These are phyloP conservation scores for Dynastes grantii DNA, from an alignment of 2,888 invertebrate species.

Conservation along the genomic window DNA sequence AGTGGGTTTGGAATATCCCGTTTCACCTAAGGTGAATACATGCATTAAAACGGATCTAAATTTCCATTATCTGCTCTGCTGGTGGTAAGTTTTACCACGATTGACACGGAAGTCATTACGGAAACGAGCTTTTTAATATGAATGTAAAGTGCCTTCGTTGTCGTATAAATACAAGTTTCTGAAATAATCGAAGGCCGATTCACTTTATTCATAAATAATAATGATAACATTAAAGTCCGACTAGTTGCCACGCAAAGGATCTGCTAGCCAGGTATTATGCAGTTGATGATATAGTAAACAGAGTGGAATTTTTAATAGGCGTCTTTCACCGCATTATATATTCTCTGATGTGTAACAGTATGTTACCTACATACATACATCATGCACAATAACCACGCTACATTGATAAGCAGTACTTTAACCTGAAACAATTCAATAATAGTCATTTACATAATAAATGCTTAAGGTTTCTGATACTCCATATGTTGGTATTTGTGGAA, in stretches of 20 bases:
- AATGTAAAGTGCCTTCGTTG: background rate
- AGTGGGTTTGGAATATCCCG: background rate
- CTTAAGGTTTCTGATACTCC: no score
- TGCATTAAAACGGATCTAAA: conserved; percentile 4
- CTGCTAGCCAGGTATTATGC: conserved; percentile 23
- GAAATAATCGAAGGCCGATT: conserved; percentile 39
- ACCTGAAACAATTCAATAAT: no score
- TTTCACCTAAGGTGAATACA: background rate
- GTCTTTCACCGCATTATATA: conserved; percentile 32
- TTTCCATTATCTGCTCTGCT: no score
- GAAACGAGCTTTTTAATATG: conserved; percentile 19
- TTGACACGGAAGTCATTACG: background rate
- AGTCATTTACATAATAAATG: no score
- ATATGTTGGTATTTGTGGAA: no score
- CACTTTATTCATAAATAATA: conserved; percentile 40
- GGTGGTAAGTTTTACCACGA: no score
- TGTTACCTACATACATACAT: no score
- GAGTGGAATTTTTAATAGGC: conserved; percentile 33
- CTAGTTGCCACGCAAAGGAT: conserved; percentile 11
- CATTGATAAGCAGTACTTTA: no score
- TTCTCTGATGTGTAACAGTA: background rate
- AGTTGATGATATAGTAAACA: conserved; percentile 26
- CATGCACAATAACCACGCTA: no score
- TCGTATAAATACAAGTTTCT: conserved; percentile 25
- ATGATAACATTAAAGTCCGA: conserved; percentile 38